Evolutionary conservation across 2,888 invertebrate genomes (phyloP), one percentile per base, ranked within the genome.

Genomic region (Lordiphosa andalusiaca): DNA sequence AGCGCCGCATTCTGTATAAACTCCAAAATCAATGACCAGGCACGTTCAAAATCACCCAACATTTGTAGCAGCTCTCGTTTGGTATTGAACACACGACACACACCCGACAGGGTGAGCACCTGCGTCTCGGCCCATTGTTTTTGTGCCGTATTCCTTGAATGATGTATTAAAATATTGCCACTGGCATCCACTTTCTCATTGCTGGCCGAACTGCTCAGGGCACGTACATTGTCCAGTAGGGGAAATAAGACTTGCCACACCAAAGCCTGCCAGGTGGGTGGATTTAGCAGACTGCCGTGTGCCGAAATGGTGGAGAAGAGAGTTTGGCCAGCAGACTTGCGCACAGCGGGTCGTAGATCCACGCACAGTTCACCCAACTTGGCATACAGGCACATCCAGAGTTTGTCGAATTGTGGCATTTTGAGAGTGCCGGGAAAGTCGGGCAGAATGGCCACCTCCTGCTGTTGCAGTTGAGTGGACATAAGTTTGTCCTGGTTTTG

Each of bases 81-180:
- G 0, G 96, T 95, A 87, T 97, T 97, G 90, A 98, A 98, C 10
- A 95, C 98, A 65, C 98, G 92, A 0, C 97, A 96, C 16, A 98
- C 98, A 0, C 98, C 98, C 3, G 96, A 96, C 10, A 97, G 89
- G 0, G 96, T 96, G 62, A 97, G 89, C 37, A 96, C 98, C 91
- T 98, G 96, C 0, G 99, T 99, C 90, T 99, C 98, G 0, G 98
- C 98, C 98, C 98, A 99, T 86, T 99, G 99, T 84, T 99, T 99
- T 89, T 98, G 98, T 46, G 98, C 98, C 0, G 99, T 99, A 89
- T 99, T 99, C 58, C 99, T 92, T 0, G 98, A 97, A 90, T 99
- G 99, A 90, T 99, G 99, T 80, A 99, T 98, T 4, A 99, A 91
- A 72, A 99, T 97, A 86, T 97, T 98, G 58, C 95, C 96, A 41